Conservation (phyloP, 2,888 invertebrate species). For the Hyposoter dolosus region DNA sequence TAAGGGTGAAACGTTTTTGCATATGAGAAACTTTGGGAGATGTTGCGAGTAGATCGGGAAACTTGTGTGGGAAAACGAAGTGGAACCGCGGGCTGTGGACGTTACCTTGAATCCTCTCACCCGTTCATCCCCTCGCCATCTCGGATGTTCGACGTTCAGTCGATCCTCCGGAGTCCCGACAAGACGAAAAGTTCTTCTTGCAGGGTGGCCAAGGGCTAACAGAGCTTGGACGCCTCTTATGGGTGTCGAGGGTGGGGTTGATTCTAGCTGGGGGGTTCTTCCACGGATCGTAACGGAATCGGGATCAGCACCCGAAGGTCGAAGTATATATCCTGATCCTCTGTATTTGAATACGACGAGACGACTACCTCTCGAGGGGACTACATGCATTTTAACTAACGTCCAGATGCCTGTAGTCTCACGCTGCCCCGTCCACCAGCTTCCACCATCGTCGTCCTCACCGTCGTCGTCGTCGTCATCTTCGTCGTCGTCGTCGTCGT, state of each 20-base stretch:
- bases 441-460: slow-evolving; percentile 40
- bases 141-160: slow-evolving; percentile 59
- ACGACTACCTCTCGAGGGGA: slow-evolving; percentile 79
- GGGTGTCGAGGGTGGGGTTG: slow-evolving; percentile 29
- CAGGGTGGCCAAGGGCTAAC: slow-evolving; percentile 65
- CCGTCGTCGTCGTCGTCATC: slow-evolving; percentile 54
- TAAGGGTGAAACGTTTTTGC: slow-evolving; percentile 51
- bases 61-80: slow-evolving; percentile 82
- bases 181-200: slow-evolving; percentile 82
- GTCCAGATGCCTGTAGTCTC: slow-evolving; percentile 83
- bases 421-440: slow-evolving; percentile 79
- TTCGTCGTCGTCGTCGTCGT: slow-evolving; percentile 40
- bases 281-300: slow-evolving; percentile 77
- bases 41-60: slow-evolving; percentile 65
- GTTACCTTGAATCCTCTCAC: slow-evolving; percentile 59
- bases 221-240: slow-evolving; percentile 57
- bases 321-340: slow-evolving; percentile 82
- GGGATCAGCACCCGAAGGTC: slow-evolving; percentile 82
- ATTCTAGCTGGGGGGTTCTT: slow-evolving; percentile 61
- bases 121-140: slow-evolving; percentile 52
- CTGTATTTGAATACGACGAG: slow-evolving; percentile 84
- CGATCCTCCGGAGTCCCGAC: slow-evolving; percentile 69
- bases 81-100: slow-evolving; percentile 74
- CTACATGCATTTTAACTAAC: slow-evolving; percentile 85
- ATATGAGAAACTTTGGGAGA: slow-evolving; percentile 58